phyloP scores from a whole-genome alignment of 2,888 invertebrate species.

The Hydrotaea cyrtoneurina region DNA sequence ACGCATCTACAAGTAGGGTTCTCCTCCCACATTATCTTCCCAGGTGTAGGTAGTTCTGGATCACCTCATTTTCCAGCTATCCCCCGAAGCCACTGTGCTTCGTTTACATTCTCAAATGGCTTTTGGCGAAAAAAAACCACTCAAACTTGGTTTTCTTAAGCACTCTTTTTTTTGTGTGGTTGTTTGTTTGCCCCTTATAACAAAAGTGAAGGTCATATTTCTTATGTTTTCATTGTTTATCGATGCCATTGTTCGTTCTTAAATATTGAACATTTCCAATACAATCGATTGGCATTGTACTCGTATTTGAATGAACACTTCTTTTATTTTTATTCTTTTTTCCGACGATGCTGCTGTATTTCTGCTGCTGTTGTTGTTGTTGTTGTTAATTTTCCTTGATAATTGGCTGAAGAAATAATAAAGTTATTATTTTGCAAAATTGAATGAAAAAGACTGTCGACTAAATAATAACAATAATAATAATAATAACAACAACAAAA shows the following conservation, averaged over 20 bases:
- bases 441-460: slow-evolving; percentile 55
- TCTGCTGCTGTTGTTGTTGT: background rate
- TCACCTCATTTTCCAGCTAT: too few species aligned
- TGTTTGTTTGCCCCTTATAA: too few species aligned
- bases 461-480: slow-evolving; percentile 37
- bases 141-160: background rate
- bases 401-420: slow-evolving; percentile 65
- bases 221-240: slow-evolving; percentile 40
- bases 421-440: slow-evolving; percentile 64
- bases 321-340: too few species aligned
- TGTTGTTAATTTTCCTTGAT: slow-evolving; percentile 45
- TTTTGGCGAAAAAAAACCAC: background rate
- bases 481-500: slow-evolving; percentile 21
- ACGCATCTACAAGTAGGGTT: too few species aligned
- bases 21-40: too few species aligned
- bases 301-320: slow-evolving; percentile 33
- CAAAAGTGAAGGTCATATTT: slow-evolving; percentile 62
- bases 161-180: slow-evolving; percentile 8
- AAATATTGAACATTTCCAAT: slow-evolving; percentile 53
- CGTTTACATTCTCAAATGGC: background rate
- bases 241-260: slow-evolving; percentile 50
- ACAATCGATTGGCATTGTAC: slow-evolving; percentile 32
- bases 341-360: slow-evolving; percentile 32
- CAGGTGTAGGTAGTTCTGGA: too few species aligned
- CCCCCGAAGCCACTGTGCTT: background rate